Percentiles rank a stretch among this genome's conserved stretches.
Conservation (phyloP, 2,113 vertebrate genomes). For the Ophthalmolycus amberensis region DNA sequence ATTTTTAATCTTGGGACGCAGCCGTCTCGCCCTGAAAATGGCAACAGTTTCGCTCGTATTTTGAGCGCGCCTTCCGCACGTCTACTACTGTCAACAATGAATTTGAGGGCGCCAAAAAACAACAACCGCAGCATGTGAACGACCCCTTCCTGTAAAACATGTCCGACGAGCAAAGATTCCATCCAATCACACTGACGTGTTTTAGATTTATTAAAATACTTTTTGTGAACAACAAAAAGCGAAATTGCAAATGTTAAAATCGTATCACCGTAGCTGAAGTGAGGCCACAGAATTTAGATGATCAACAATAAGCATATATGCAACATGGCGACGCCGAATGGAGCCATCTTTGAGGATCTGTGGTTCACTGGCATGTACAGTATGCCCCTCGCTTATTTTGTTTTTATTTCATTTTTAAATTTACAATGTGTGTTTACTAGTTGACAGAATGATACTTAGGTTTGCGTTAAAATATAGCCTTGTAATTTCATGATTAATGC, state of each 20-base stretch:
- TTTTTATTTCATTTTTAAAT: slow-evolving; percentile 16
- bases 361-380: slow-evolving; percentile 7
- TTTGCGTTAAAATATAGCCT: slow-evolving; percentile 19
- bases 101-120: no score
- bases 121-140: neutral
- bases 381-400: neutral
- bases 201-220: slow-evolving; percentile 1
- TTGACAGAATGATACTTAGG: slow-evolving; percentile 6
- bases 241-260: neutral
- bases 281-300: neutral
- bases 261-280: neutral
- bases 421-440: neutral
- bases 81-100: neutral
- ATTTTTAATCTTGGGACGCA: no score
- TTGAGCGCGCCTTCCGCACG: no score
- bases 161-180: neutral
- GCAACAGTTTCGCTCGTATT: neutral
- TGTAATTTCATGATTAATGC: slow-evolving; percentile 20
- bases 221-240: neutral
- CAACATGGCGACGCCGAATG: slow-evolving; percentile 7
- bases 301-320: slow-evolving; percentile 12
- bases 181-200: neutral
- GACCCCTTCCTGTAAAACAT: neutral
- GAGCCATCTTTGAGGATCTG: slow-evolving; percentile 34
- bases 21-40: no score